Percentiles rank a stretch among this genome's conserved stretches.
These are phyloP conservation scores for Rhodophaea formosa DNA, from an alignment of 2,888 invertebrate genomes.

Conservation along the genomic window DNA sequence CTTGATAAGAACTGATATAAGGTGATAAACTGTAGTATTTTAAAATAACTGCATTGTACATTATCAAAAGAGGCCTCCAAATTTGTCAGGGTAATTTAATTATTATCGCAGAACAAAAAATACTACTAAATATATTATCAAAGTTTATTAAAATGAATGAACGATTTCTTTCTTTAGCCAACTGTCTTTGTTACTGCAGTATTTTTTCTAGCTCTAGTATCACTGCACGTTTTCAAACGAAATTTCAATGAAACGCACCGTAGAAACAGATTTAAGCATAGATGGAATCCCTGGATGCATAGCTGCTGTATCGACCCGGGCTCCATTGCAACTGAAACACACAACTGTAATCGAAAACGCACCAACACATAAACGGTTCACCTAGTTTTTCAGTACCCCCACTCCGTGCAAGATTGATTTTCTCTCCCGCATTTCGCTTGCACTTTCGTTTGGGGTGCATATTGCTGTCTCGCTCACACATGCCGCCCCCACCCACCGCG, in stretches of 20 bases:
- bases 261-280: neutral
- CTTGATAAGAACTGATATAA: neutral
- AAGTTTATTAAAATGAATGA: too few relatives aligned
- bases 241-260: neutral
- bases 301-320: constrained; percentile 11
- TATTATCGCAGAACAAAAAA: neutral
- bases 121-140: too few relatives aligned
- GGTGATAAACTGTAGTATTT: neutral
- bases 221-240: neutral
- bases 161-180: too few relatives aligned
- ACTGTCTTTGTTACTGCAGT: too few relatives aligned
- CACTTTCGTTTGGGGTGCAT: constrained; percentile 66
- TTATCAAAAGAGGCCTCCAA: neutral
- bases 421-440: constrained; percentile 76
- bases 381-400: constrained; percentile 72
- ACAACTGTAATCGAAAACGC: constrained; percentile 45
- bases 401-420: constrained; percentile 79
- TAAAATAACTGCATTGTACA: neutral
- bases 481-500: constrained; percentile 47
- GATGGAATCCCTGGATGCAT: neutral
- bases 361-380: constrained; percentile 59
- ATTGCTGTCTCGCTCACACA: constrained; percentile 54
- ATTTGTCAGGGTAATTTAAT: neutral
- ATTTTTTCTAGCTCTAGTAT: neutral
- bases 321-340: constrained; percentile 22